Conservation (phyloP, 2,888 invertebrate species). For the Odontomyia ornata region DNA sequence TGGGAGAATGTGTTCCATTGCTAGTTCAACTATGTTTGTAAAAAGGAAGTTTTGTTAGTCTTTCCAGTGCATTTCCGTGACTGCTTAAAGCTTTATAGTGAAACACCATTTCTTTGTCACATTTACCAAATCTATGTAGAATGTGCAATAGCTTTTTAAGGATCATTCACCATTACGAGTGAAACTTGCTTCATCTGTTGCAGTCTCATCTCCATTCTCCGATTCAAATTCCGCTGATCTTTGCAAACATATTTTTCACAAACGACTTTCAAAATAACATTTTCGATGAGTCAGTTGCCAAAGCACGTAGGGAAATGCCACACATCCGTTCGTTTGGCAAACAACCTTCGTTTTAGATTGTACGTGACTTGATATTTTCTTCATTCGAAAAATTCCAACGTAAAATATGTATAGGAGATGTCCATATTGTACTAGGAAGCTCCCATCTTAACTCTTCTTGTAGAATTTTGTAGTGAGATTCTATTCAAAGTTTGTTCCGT, state of each 20-base stretch:
- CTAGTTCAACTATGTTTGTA: too few species aligned
- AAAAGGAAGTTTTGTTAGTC: too few species aligned
- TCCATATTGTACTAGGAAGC: background rate
- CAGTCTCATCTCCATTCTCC: too few species aligned
- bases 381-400: background rate
- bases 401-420: background rate
- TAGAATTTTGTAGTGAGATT: background rate
- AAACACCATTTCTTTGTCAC: too few species aligned
- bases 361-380: conserved; percentile 17
- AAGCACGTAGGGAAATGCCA: conserved; percentile 10
- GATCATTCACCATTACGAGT: too few species aligned
- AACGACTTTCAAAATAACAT: background rate
- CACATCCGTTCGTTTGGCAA: background rate
- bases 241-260: background rate
- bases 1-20: too few species aligned
- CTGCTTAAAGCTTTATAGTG: too few species aligned
- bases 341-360: conserved; percentile 13
- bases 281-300: background rate
- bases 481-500: background rate
- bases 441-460: background rate
- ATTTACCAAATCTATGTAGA: too few species aligned
- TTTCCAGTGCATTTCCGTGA: too few species aligned
- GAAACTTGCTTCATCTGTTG: too few species aligned
- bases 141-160: too few species aligned
- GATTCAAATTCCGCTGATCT: background rate